phyloP scores from a whole-genome alignment of 2,888 invertebrate genomes.

The Brassicogethes aeneus region DNA sequence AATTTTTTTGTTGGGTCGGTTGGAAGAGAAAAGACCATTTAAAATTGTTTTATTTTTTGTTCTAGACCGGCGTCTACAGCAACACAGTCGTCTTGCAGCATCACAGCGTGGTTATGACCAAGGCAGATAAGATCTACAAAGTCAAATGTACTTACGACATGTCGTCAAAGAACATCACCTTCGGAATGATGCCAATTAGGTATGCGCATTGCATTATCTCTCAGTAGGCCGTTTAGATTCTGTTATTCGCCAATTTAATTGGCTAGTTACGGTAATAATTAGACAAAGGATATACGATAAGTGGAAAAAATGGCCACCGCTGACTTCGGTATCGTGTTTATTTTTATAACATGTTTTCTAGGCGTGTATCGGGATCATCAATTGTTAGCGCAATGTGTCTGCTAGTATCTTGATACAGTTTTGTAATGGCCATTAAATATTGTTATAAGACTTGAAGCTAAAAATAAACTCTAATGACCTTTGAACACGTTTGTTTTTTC shows the following conservation, averaged over 20 bases:
- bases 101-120: conserved; percentile 93
- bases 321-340: no score
- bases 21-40: neutral
- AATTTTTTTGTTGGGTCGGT: no score
- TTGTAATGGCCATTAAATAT: no score
- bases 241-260: neutral
- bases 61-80: conserved; percentile 84
- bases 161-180: conserved; percentile 92
- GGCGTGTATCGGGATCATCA: no score
- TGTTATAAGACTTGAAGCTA: no score
- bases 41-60: conserved; percentile 20
- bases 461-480: no score
- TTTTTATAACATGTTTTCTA: no score
- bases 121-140: conserved; percentile 93
- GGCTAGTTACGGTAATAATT: neutral
- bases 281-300: neutral
- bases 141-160: conserved; percentile 94
- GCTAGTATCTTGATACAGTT: no score
- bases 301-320: neutral
- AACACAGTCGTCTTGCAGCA: conserved; percentile 92
- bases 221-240: neutral
- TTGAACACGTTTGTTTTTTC: no score
- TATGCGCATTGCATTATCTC: conserved; percentile 26
- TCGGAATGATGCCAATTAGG: conserved; percentile 96
- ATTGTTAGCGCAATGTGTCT: neutral